Conservation (phyloP, 2,113 vertebrate genomes). For the Lichenostomus cassidix region DNA sequence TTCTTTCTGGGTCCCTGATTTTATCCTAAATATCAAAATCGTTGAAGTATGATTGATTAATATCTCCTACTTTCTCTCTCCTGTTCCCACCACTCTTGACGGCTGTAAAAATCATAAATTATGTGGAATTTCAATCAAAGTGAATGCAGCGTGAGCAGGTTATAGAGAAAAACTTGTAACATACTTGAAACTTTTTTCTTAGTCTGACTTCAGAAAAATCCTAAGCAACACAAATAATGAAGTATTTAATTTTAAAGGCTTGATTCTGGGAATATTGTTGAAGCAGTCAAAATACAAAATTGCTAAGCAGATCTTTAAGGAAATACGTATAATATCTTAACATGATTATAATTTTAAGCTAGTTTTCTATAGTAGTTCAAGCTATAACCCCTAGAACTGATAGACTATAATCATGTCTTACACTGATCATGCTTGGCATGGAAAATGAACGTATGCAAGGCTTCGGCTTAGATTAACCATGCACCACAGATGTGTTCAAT, state of each 20-base stretch:
- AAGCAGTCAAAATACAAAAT: neutral
- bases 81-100: neutral
- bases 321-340: slow-evolving; percentile 14
- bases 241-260: neutral
- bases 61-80: neutral
- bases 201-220: neutral
- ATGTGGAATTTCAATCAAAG: neutral
- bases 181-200: neutral
- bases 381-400: slow-evolving; percentile 21
- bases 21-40: neutral
- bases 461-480: slow-evolving; percentile 36
- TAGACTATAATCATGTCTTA: slow-evolving; percentile 30
- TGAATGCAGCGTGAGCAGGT: neutral
- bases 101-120: neutral
- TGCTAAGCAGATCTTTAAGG: neutral
- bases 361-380: slow-evolving; percentile 27
- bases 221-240: neutral
- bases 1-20: neutral
- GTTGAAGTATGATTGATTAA: neutral
- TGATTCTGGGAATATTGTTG: neutral
- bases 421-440: slow-evolving; percentile 21
- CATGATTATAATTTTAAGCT: slow-evolving; percentile 43
- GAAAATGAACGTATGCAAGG: slow-evolving; percentile 26
- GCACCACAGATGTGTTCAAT: slow-evolving; percentile 25
- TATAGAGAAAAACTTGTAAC: neutral